Base-by-base conservation (phyloP, 2,888 invertebrate genomes). In the Smittia aterrima region DNA sequence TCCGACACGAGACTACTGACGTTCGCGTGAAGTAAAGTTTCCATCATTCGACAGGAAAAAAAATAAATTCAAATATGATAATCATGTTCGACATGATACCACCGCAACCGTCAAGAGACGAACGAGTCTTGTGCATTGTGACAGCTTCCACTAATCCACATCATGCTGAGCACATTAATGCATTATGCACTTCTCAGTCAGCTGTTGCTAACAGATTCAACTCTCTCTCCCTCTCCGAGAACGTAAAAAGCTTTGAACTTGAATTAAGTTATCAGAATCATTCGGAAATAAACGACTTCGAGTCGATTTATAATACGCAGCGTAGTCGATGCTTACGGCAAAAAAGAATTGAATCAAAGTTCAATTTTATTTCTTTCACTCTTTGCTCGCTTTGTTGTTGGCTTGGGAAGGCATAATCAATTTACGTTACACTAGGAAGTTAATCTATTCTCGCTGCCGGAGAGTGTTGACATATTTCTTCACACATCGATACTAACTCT, bases 401-500 rank as follows among this genome's bases (percentile, higher is more conserved):
- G 18, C 18, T 47, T n/a, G 53, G n/a, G n/a, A 13, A 18, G n/a
- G 53, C n/a, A 3, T 47, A 47, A 47, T 47, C n/a, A 47, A 47
- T 16, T 7, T 38, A 47, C n/a, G 18, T 38, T 11, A 18, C 32
- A 32, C 32, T 47, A 18, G 18, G 53, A 47, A 13, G 18, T 47
- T 47, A 47, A 47, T 47, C 53, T 47, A 13, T 47, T 47, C 53
- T 47, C n/a, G 18, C 53, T 18, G 53, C 53, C 53, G 18, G n/a
- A 13, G 53, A 47, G 18, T 47, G 53, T 47, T 13, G 53, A 47
- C 53, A 47, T 18, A 38, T 38, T 6, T 16, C 3, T 47, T 47
- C 18, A 16, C n/a, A 47, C 47, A 47, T 16, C 16, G 3, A 47
- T 47, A 79, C 83, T 83, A 81, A 92, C 92, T 92, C 87, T 88